A percentile compares a stretch with the other conserved stretches of the same genome.
Evolutionary conservation across 2,113 vertebrate species (phyloP).

Genomic region (Balaeniceps rex): DNA sequence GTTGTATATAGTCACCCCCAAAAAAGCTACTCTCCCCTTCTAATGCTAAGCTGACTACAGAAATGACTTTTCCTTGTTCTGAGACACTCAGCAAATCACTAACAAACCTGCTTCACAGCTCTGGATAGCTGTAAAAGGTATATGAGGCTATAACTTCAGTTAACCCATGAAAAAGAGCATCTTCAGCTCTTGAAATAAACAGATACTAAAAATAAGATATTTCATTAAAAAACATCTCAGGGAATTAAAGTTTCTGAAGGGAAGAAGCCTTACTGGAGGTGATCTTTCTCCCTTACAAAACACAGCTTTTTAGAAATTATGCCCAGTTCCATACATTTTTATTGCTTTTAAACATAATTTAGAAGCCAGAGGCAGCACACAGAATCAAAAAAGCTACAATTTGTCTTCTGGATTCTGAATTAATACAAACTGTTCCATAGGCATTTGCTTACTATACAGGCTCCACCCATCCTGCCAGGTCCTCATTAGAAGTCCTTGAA

Average conservation of each 20-base stretch:
- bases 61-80: not conserved
- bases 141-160: not conserved
- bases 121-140: not conserved
- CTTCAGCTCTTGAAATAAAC: not conserved
- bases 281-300: too few relatives aligned
- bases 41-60: not conserved
- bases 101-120: not conserved
- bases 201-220: too few relatives aligned
- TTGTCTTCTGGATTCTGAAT: too few relatives aligned
- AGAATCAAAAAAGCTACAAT: too few relatives aligned
- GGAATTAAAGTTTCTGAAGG: too few relatives aligned
- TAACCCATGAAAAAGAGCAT: not conserved
- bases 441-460: not conserved
- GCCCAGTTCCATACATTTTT: too few relatives aligned
- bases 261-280: too few relatives aligned
- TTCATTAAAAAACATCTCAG: too few relatives aligned
- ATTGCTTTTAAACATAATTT: too few relatives aligned
- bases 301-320: too few relatives aligned
- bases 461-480: not conserved
- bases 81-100: not conserved
- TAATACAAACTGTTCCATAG: too few relatives aligned
- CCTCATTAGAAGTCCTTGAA: not conserved
- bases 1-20: not conserved
- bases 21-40: not conserved
- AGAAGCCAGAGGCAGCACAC: too few relatives aligned